A percentile compares a stretch with the other conserved stretches of the same genome.
Evolutionary conservation across 1,140 invertebrate genomes (phyloP).

Genomic region (Megalonaias nervosa): DNA sequence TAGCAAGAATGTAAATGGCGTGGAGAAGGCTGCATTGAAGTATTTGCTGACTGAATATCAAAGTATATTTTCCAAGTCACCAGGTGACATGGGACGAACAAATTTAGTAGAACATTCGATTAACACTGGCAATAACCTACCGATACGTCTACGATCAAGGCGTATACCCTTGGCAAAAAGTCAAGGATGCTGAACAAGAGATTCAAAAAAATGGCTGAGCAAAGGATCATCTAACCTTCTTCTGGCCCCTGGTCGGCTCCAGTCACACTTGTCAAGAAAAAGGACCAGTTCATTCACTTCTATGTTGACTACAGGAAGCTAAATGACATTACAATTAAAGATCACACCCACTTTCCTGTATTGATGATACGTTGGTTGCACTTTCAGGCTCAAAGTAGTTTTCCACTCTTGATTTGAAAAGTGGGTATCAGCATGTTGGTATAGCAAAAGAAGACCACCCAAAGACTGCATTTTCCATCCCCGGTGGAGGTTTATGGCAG

Average conservation of each 20-base stretch:
- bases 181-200: background rate
- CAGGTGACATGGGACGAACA: conserved; percentile 20
- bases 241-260: conserved; percentile 5
- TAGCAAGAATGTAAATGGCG: conserved; percentile 1
- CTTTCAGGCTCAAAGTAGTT: conserved; percentile 33
- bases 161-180: conserved; percentile 7
- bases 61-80: conserved; percentile 11
- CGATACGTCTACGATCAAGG: conserved; percentile 14
- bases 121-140: conserved; percentile 15
- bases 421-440: conserved; percentile 64
- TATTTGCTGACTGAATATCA: background rate
- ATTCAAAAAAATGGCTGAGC: conserved; percentile 22
- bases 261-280: conserved; percentile 4
- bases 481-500: too few species aligned
- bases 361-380: conserved; percentile 35
- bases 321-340: conserved; percentile 6
- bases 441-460: conserved; percentile 56
- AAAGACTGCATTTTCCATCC: conserved; percentile 24
- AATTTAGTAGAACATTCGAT: conserved; percentile 17
- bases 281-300: conserved; percentile 1
- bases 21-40: background rate
- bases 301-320: conserved; percentile 27
- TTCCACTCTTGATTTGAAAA: conserved; percentile 22
- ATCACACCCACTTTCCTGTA: conserved; percentile 28
- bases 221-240: conserved; percentile 10